These are phyloP conservation scores for Gorilla gorilla DNA, from an alignment of 2,113 vertebrate species.

Conservation along the genomic window DNA sequence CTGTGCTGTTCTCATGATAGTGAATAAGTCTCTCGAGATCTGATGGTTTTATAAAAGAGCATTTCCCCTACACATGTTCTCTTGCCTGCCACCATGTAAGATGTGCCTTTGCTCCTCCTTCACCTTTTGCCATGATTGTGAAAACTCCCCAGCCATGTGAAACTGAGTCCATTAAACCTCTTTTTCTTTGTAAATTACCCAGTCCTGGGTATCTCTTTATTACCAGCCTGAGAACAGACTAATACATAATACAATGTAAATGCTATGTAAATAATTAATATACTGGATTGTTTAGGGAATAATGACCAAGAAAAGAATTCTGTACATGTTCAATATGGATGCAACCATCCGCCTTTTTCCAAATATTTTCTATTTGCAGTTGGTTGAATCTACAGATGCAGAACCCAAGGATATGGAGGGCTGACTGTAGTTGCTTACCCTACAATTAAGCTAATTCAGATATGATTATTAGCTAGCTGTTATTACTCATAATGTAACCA, in stretches of 20 bases:
- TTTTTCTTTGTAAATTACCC: too few relatives aligned
- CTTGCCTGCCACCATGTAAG: too few relatives aligned
- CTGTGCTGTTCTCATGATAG: too few relatives aligned
- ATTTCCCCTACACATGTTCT: too few relatives aligned
- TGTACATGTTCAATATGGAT: neutral
- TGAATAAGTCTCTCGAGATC: too few relatives aligned
- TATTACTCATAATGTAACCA: neutral
- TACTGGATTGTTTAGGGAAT: neutral
- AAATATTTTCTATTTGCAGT: neutral
- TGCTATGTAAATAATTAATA: neutral
- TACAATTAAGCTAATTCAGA: neutral
- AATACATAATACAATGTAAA: neutral
- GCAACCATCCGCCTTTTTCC: neutral
- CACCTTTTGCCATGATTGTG: too few relatives aligned
- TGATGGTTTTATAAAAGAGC: too few relatives aligned
- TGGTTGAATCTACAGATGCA: neutral
- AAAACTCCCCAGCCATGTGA: too few relatives aligned
- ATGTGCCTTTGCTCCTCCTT: too few relatives aligned
- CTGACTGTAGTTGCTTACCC: neutral
- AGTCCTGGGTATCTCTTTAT: too few relatives aligned
- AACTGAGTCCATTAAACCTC: too few relatives aligned
- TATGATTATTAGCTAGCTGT: neutral
- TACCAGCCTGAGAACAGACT: too few relatives aligned
- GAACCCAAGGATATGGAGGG: neutral
- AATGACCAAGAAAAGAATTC: neutral